Percentiles rank a stretch among this genome's conserved stretches.
Conservation (phyloP, 2,888 invertebrate species). For the Tribolium freemani region DNA sequence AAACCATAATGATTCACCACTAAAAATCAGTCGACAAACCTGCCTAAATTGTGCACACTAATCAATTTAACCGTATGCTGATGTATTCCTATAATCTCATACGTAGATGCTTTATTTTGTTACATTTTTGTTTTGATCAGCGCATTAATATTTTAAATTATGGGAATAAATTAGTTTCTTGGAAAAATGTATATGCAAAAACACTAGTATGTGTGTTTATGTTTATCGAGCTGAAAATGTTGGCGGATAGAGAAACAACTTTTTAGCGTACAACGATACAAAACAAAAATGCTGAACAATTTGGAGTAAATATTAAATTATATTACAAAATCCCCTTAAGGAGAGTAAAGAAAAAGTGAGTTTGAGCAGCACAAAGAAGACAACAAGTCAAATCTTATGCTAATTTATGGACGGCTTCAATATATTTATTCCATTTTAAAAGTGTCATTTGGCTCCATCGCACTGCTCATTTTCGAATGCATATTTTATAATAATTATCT, state of each 20-base stretch:
- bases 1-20: neutral
- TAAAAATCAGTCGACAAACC: neutral
- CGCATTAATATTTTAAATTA: too few species aligned
- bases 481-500: neutral
- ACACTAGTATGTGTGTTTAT: neutral
- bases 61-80: too few species aligned
- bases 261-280: constrained; percentile 16
- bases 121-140: too few species aligned
- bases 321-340: constrained; percentile 20
- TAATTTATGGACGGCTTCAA: constrained; percentile 11
- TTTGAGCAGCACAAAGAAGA: constrained; percentile 13
- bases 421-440: constrained; percentile 3
- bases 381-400: constrained; percentile 2
- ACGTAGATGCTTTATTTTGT: too few species aligned
- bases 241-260: neutral
- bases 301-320: constrained; percentile 27
- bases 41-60: too few species aligned
- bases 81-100: too few species aligned
- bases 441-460: neutral
- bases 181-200: neutral
- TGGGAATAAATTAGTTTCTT: too few species aligned
- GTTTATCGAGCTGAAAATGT: neutral
- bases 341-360: neutral
- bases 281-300: constrained; percentile 17
- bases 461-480: neutral